Evolutionary conservation across 2,113 vertebrate genomes (phyloP), one percentile per base, ranked within the genome.

Genomic region (Salvelinus alpinus): DNA sequence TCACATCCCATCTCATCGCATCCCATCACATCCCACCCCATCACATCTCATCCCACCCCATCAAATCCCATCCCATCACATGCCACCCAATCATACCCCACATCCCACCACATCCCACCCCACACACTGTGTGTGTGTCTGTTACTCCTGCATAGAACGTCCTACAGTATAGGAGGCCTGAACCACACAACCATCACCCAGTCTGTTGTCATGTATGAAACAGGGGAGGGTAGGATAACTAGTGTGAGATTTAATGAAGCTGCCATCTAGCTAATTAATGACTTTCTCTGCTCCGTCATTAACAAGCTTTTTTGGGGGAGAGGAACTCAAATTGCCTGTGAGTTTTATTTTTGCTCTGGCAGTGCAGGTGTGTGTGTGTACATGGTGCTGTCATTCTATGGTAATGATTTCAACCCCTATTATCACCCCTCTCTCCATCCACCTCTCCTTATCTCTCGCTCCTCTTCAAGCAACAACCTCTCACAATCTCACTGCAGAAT

Each of bases 211-310:
- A 68, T 68, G 38, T 48, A 69, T 47, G 72, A 62, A 76, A 31
- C 76, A 59, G 70, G 18, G 74, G 82, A 88, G 82, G 85, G 86
- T 38, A 25, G 76, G 82, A 79, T 72, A 84, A 74, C 73, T 22
- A 62, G 59, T n/a, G 59, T 8, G 84, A 87, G 82, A 78, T 82
- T 86, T 90, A 88, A 91, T 88, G 88, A 89, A 88, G 81, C 86
- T 82, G 86, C 82, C 75, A 87, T 75, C 72, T 34, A 76, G 74
- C 88, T 89, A 90, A 91, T 91, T 91, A 90, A 88, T 86, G 86
- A 31, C 77, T 76, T 85, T 81, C 78, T 67, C 78, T 18, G 48
- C 82, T 81, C 78, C 69, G 82, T 82, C 85, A 88, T 86, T 84
- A 90, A 84, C 79, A 69, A 82, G 67, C 76, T 72, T 77, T 89